Evolutionary conservation across 1,140 invertebrate species (phyloP), one percentile per base, ranked within the genome.

Genomic region (Micrasema minimum): DNA sequence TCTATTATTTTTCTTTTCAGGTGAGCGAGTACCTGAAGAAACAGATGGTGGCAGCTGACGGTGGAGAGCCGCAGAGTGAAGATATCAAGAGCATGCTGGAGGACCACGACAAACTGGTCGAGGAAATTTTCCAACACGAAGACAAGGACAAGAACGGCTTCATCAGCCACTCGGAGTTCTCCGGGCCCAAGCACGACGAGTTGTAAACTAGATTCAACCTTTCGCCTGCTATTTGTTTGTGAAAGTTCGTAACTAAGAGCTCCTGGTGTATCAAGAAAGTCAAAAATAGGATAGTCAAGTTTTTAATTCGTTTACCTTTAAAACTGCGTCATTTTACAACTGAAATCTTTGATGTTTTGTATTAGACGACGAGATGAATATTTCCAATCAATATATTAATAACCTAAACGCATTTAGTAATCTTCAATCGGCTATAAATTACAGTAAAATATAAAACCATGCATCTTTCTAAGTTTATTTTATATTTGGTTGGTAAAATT

Each of bases 61-160:
- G 87, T 12, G 86, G 87, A 53, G 88, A 91, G 70, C 84, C 86
- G 53, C 85, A 85, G 46, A 91, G 87, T 57, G 92, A 93, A 9
- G 93, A 94, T 77, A 86, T 94, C 71, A 93, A 93, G 78, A 92
- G 92, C 77, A 93, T 95, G 90, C 78, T 95, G 26, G 91, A 90
- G 57, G 93, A 96, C 77, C 93, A 97, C 80, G 94, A 97, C 79
- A 96, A 96, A 80, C 87, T 98, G 18, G 93, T 98, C 1, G 94
- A 97, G 80, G 96, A 97, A 78, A 97, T 98, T 74, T 98, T 98
- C 88, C 93, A 96, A 80, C 96, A 98, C 79, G 96, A 98, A 83
- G 95, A 97, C 80, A 94, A 93, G 80, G 95, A 97, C 81, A 96
- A 95, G 82, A 96, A 97, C 79, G 96, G 96, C 37, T 96, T 91